These are phyloP conservation scores for Hirundichthys speculiger DNA, from an alignment of 2,113 vertebrate genomes.

Conservation along the genomic window DNA sequence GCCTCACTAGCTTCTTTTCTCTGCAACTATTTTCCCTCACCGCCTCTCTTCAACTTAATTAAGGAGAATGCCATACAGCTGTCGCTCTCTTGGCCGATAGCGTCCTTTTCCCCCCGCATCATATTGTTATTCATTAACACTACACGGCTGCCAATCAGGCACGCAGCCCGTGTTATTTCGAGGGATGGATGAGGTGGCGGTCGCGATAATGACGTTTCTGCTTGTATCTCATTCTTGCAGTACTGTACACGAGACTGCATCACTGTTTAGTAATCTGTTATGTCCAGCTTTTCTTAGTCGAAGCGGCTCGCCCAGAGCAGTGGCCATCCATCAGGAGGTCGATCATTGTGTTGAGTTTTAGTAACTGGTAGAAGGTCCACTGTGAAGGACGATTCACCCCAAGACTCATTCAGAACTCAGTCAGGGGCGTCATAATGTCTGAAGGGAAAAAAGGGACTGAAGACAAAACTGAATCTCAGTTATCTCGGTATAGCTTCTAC, in stretches of 20 bases:
- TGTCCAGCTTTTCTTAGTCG: conserved; percentile 50
- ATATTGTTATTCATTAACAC: conserved; percentile 76
- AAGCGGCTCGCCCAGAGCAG: conserved; percentile 31
- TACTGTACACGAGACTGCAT: conserved; percentile 37
- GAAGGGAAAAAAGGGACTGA: conserved; percentile 7
- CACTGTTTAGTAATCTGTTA: conserved; percentile 62
- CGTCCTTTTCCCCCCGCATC: conserved; percentile 31
- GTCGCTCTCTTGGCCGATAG: conserved; percentile 66
- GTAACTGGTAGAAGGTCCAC: conserved; percentile 19
- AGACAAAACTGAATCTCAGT: conserved; percentile 25
- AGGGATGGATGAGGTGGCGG: conserved; percentile 61
- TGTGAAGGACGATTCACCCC: conserved; percentile 35
- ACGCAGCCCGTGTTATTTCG: conserved; percentile 63
- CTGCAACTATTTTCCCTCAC: conserved; percentile 38
- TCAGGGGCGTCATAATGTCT: conserved; percentile 13
- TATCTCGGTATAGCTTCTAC: conserved; percentile 29
- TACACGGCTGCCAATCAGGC: conserved; percentile 70
- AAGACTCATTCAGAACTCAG: conserved; percentile 30
- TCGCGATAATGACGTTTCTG: conserved; percentile 62
- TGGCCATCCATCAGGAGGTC: conserved; percentile 30
- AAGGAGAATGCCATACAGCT: conserved; percentile 70
- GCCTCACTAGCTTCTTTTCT: conserved; percentile 42
- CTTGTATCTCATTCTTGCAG: conserved; percentile 66
- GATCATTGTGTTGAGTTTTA: conserved; percentile 18
- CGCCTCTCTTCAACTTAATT: conserved; percentile 72